Evolutionary conservation across 2,888 invertebrate genomes (phyloP).

Genomic region (Pachycephus smyrnensis): DNA sequence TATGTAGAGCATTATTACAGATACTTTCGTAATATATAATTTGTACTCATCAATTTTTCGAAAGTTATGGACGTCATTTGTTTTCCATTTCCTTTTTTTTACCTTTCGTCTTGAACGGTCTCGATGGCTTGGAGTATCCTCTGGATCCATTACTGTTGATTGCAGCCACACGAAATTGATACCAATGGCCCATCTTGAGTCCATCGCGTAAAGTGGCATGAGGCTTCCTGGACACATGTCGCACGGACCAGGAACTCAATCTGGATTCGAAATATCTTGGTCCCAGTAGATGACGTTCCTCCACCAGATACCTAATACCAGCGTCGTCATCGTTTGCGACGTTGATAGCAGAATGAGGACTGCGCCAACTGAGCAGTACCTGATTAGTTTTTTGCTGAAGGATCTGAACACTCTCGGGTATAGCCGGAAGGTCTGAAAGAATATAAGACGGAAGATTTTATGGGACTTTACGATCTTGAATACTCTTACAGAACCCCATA

Average conservation of each 20-base stretch:
- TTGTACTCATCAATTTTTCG: too few species aligned
- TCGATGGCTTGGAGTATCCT: constrained; percentile 76
- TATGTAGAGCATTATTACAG: too few species aligned
- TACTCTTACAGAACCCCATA: too few species aligned
- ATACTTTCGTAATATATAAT: too few species aligned
- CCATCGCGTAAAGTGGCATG: constrained; percentile 70
- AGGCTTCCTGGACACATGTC: constrained; percentile 66
- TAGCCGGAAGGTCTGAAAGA: constrained; percentile 42
- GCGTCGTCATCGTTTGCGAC: neutral
- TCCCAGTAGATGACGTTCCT: constrained; percentile 79
- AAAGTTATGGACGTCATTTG: too few species aligned
- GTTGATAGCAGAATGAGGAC: constrained; percentile 13
- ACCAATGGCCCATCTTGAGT: constrained; percentile 80
- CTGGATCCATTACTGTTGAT: constrained; percentile 79
- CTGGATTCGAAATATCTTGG: constrained; percentile 74
- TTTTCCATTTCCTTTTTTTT: neutral
- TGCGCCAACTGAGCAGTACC: constrained; percentile 43
- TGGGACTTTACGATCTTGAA: too few species aligned
- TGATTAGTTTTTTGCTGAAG: constrained; percentile 48
- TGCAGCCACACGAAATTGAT: constrained; percentile 82
- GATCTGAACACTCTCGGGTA: constrained; percentile 48
- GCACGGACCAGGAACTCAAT: constrained; percentile 75
- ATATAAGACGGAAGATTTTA: too few species aligned
- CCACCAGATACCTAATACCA: constrained; percentile 72
- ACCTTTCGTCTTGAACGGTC: constrained; percentile 71